These are phyloP conservation scores for Eonycteris spelaea DNA, from an alignment of 2,113 vertebrate genomes.

Conservation along the genomic window DNA sequence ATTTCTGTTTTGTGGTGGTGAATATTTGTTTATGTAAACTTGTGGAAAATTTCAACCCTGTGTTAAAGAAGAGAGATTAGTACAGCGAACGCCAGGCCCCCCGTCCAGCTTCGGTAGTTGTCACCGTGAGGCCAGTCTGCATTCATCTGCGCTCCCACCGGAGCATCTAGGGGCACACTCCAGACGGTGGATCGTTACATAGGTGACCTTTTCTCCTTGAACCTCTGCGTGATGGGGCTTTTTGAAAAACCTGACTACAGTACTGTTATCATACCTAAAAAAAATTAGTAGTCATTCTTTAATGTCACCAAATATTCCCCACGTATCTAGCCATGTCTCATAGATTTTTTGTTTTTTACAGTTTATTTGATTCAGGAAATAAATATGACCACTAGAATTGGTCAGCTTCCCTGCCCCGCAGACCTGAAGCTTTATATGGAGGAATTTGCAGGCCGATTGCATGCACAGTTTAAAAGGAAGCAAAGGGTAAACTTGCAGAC, in stretches of 20 bases:
- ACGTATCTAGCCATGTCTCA: neutral
- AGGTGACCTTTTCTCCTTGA: neutral
- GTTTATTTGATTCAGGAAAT: neutral
- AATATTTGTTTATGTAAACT: neutral
- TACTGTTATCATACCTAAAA: neutral
- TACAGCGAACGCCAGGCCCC: rapidly evolving
- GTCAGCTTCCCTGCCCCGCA: neutral
- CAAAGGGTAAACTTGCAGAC: neutral
- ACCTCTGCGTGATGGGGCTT: neutral
- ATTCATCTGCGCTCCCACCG: neutral
- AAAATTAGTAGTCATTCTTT: too few species aligned
- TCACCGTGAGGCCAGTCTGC: rapidly evolving
- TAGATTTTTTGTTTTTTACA: neutral
- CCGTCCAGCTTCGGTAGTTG: too few species aligned
- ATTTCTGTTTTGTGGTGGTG: neutral
- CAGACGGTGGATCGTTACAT: neutral
- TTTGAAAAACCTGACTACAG: neutral
- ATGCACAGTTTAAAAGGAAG: neutral
- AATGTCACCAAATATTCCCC: neutral
- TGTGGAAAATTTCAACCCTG: neutral
- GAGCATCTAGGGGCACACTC: neutral
- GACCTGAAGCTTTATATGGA: neutral
- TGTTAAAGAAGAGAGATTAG: neutral
- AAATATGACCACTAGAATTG: neutral
- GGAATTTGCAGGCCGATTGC: neutral